Evolutionary conservation across 2,888 invertebrate species (phyloP), one percentile per base, ranked within the genome.

Genomic region (Meiosimyza decipiens): DNA sequence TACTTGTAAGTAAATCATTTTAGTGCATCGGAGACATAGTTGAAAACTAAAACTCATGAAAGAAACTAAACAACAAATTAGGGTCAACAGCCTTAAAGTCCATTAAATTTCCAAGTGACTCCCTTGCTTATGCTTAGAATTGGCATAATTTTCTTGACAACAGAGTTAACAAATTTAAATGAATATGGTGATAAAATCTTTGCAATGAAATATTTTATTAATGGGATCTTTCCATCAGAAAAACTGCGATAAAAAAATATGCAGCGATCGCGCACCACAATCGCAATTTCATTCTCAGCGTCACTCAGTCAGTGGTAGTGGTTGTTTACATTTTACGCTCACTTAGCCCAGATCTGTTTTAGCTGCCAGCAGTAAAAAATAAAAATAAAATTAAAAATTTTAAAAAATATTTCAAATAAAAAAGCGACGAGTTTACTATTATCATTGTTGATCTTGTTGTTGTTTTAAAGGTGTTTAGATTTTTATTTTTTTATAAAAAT

Each of bases 141-240:
- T 40, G 40, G 9, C 40, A 40, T 40, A 7, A 40, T 40, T 40
- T 40, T 9, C 40, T 9, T 40, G 40, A 9, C 40, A 40, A 2
- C 40, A 40, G 40, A 3, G 40, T 16, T 22, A 33, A 12, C 57
- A 57, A 33, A 12, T 33, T 57, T 28, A 15, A 60, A 12, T 60
- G 33, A 40, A 33, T 9, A 4, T 15, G 2, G 60, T 52, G 66
- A 66, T 66, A 66, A 66, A 13, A 66, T 66, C 66, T 28, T 28
- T 33, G 16, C 40, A 66, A 55, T 54, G 18, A 66, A 66, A 66
- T 55, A 54, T 16, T 54, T 66, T 9, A 52, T 52, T 28, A 13
- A 15, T 52, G 40, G 11, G 52, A 52, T 33, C 47, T 47, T 55
- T n/a, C 16, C 16, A 16, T 15, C 50, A 64, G 28, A 12, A 28